Evolutionary conservation across 1,140 invertebrate genomes (phyloP).

Genomic region (Drosophila suzukii): DNA sequence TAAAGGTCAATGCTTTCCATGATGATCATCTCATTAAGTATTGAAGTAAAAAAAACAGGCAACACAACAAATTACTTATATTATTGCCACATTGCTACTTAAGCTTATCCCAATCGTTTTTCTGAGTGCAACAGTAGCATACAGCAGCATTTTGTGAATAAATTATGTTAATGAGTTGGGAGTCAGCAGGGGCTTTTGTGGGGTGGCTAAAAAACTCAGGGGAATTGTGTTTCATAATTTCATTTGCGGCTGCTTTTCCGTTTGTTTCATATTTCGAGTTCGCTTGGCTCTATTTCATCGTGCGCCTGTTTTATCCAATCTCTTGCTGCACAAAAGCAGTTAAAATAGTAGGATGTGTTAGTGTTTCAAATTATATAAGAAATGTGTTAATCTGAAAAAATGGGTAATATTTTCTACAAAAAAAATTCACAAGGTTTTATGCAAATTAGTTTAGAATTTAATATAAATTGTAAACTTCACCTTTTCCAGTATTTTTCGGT

Average conservation of each 20-base stretch:
- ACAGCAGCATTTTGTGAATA: slow-evolving; percentile 5
- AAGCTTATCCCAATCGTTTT: not conserved
- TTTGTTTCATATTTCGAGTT: slow-evolving; percentile 3
- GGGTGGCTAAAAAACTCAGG: slow-evolving; percentile 3
- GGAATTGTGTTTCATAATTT: slow-evolving; percentile 30
- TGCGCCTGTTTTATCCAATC: not conserved
- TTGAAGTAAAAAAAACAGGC: not conserved
- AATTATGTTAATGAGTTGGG: slow-evolving; percentile 11
- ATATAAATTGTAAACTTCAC: not conserved
- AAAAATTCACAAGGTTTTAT: not conserved
- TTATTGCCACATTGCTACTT: not conserved
- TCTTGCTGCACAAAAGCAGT: not conserved
- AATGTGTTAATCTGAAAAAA: not conserved
- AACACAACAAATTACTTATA: not conserved
- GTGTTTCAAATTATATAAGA: too few species aligned
- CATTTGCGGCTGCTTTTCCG: not conserved
- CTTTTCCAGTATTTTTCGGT: too few species aligned
- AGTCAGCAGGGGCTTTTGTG: not conserved
- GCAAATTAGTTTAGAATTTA: too few species aligned
- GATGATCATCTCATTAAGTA: not conserved
- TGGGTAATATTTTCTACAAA: not conserved
- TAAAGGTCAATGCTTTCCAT: slow-evolving; percentile 1
- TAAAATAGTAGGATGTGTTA: not conserved
- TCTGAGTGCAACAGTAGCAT: slow-evolving; percentile 4
- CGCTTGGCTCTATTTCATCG: not conserved